Conservation (phyloP, 2,888 invertebrate species). For the Caenorhabditis sinica region DNA sequence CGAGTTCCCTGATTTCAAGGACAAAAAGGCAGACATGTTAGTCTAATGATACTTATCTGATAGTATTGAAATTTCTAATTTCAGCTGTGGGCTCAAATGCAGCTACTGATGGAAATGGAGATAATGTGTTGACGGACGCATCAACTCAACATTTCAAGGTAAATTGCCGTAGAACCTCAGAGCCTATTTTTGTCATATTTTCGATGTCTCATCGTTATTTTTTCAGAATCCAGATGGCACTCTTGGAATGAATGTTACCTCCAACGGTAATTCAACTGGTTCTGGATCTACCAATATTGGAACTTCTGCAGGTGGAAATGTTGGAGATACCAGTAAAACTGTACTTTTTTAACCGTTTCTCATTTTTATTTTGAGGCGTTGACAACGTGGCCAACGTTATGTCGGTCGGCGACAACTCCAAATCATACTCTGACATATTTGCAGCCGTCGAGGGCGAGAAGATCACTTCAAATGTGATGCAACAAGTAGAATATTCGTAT, state of each 20-base stretch:
- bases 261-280: constrained; percentile 75
- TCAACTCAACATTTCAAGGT: constrained; percentile 73
- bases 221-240: constrained; percentile 69
- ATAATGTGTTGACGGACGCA: constrained; percentile 68
- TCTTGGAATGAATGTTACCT: constrained; percentile 75
- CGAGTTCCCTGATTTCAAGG: constrained; percentile 13
- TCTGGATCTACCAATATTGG: constrained; percentile 57
- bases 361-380: constrained; percentile 47
- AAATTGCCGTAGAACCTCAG: background rate
- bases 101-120: constrained; percentile 69
- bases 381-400: constrained; percentile 68
- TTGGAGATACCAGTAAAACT: constrained; percentile 65
- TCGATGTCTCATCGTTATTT: background rate
- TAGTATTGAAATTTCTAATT: background rate
- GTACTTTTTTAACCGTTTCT: background rate
- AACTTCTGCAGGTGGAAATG: constrained; percentile 66
- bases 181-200: background rate
- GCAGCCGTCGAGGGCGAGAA: constrained; percentile 73
- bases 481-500: constrained; percentile 14
- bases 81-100: constrained; percentile 71
- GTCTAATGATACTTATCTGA: background rate
- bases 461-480: constrained; percentile 28
- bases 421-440: constrained; percentile 73
- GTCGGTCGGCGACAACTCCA: constrained; percentile 68
- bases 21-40: constrained; percentile 24